Conservation (phyloP, 2,113 vertebrate species). For the Oreochromis niloticus region DNA sequence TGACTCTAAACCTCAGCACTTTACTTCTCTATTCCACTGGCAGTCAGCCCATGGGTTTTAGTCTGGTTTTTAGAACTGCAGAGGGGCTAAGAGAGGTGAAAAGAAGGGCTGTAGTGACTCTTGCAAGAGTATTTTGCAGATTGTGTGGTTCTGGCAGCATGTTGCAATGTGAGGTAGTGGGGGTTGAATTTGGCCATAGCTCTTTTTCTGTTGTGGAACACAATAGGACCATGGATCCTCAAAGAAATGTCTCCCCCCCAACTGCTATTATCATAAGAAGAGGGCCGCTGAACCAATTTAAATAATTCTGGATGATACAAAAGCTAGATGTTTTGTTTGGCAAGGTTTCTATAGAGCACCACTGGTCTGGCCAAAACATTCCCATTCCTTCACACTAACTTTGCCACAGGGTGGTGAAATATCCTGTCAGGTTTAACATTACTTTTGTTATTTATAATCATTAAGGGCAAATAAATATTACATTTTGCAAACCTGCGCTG, state of each 20-base stretch:
- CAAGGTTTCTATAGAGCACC: constrained; percentile 51
- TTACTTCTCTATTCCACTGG: constrained; percentile 62
- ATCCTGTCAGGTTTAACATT: constrained; percentile 1
- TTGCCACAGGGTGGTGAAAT: background rate
- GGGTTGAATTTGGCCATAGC: constrained; percentile 59
- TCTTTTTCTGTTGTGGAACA: constrained; percentile 49
- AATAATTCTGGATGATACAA: constrained; percentile 67
- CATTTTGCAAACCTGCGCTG: background rate
- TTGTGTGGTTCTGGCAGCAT: background rate
- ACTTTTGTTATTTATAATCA: background rate
- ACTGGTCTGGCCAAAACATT: constrained; percentile 49
- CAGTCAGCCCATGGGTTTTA: constrained; percentile 38
- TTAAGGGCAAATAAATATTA: constrained; percentile 7
- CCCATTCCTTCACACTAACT: constrained; percentile 56
- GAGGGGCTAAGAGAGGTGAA: constrained; percentile 11
- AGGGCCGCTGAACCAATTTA: constrained; percentile 58
- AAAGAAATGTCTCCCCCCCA: constrained; percentile 55
- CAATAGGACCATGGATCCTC: constrained; percentile 64
- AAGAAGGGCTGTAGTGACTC: constrained; percentile 30
- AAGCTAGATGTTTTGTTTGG: constrained; percentile 63
- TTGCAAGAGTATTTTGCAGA: constrained; percentile 8
- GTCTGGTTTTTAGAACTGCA: constrained; percentile 22
- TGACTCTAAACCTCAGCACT: constrained; percentile 39
- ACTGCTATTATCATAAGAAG: constrained; percentile 73
- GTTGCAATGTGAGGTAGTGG: constrained; percentile 4